Base-by-base conservation (phyloP, 2,797 vertebrate genomes). In the Sorex maritimensis region DNA sequence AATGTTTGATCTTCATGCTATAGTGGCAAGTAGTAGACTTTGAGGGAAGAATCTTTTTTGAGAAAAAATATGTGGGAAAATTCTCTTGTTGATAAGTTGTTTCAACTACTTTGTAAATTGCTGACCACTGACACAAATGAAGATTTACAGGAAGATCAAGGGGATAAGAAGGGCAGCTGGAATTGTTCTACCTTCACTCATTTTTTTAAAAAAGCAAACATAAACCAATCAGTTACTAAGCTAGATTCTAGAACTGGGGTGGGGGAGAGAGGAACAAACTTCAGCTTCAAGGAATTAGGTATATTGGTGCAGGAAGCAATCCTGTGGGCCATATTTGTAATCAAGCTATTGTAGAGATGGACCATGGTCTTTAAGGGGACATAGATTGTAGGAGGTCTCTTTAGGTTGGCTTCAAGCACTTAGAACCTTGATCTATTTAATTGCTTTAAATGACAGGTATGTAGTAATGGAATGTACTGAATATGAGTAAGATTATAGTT, bases 141-240 rank as follows among this genome's bases (percentile, higher is more conserved):
- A 63, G 73, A 79, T 67, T 71, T 78, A 75, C 34, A 71, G 71
- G 85, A 81, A 85, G 83, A 44, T 52, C 21, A 10, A 69, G 55
- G 10, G 21, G 1, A 24, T 52, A 17, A 49, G 19, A 2, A 21
- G 41, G 52, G 49, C 2, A 41, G 14, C 77, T 74, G 65, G 77
- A 61, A 49, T 34, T 69, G 81, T 79, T 87, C 34, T 14, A 28
- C n/a, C 71, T 74, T 87, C n/a, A 55, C 58, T 68, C 28, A 30
- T 73, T 79, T n/a, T n/a, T n/a, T n/a, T n/a, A 52, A 30, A 65
- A 55, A 72, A 88, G 74, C n/a, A 88, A 38, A 44, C 23, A 38
- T 67, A 88, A 89, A 63, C 58, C 77, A 77, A 74, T 4, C 13
- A 58, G 55, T 3, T 10, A 21, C 55, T 58, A 58, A 14, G 55